These are phyloP conservation scores for Leucania comma DNA, from an alignment of 2,888 invertebrate genomes.

Conservation along the genomic window DNA sequence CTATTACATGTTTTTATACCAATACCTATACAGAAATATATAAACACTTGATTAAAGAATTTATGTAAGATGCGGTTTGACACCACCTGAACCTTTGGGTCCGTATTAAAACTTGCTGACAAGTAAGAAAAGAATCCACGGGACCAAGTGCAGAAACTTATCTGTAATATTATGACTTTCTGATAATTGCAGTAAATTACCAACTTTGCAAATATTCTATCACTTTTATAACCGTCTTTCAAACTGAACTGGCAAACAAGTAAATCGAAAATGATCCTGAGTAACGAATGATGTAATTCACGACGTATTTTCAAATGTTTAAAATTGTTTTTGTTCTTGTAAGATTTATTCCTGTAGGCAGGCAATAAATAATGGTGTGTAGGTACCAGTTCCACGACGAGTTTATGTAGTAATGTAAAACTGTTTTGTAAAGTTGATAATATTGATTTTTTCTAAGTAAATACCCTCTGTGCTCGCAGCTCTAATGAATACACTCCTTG, in stretches of 20 bases:
- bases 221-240: no score
- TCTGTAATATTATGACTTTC: no score
- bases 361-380: background rate
- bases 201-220: no score
- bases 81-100: no score
- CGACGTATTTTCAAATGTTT: background rate
- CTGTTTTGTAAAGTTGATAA: background rate
- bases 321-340: background rate
- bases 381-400: background rate
- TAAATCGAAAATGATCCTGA: background rate
- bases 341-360: background rate
- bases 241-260: background rate
- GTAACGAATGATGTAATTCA: background rate
- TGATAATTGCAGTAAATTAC: no score
- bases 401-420: background rate
- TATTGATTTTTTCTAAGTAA: background rate
- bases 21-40: no score
- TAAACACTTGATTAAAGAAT: no score
- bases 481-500: constrained; percentile 8
- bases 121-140: background rate
- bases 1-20: background rate
- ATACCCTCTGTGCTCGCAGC: background rate
- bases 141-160: no score
- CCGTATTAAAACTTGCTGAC: no score
- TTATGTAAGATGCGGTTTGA: no score